Conservation (phyloP, 2,888 invertebrate genomes). For the Limnephilus marmoratus region DNA sequence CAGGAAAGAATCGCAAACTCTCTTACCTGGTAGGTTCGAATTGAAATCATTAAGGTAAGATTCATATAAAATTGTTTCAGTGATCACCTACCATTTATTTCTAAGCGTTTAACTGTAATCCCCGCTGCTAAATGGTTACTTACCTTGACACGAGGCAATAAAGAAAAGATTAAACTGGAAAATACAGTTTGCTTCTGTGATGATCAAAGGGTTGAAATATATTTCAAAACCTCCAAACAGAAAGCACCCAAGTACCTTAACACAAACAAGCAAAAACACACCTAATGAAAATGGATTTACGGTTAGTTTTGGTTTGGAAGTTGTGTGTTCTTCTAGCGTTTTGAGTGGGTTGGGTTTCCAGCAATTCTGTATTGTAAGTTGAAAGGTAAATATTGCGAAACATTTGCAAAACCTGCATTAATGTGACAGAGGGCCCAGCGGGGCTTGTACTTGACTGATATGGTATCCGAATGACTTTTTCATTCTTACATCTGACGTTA, state of each 20-base stretch:
- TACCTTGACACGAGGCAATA: slow-evolving; percentile 23
- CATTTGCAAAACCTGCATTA: slow-evolving; percentile 52
- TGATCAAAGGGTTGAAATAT: slow-evolving; percentile 48
- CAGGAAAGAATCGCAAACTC: background rate
- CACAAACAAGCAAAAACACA: background rate
- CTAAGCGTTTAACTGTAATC: slow-evolving; percentile 14
- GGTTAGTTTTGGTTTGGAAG: background rate
- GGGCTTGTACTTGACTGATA: slow-evolving; percentile 52
- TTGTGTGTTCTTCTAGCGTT: background rate
- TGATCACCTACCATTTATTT: slow-evolving; percentile 3
- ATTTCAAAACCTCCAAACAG: background rate
- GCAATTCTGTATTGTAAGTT: slow-evolving; percentile 53
- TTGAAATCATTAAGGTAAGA: background rate
- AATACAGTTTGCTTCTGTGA: slow-evolving; percentile 45
- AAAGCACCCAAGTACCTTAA: background rate
- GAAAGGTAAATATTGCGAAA: slow-evolving; percentile 58
- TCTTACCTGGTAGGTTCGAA: background rate
- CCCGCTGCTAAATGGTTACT: background rate
- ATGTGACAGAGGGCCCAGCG: slow-evolving; percentile 48
- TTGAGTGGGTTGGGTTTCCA: background rate
- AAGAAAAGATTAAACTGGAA: slow-evolving; percentile 39
- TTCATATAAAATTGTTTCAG: background rate
- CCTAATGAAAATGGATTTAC: background rate
- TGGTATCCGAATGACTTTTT: slow-evolving; percentile 30
- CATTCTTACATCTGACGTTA: slow-evolving; percentile 30